Base-by-base conservation (phyloP, 2,113 vertebrate genomes). In the Trichomycterus rosablanca region DNA sequence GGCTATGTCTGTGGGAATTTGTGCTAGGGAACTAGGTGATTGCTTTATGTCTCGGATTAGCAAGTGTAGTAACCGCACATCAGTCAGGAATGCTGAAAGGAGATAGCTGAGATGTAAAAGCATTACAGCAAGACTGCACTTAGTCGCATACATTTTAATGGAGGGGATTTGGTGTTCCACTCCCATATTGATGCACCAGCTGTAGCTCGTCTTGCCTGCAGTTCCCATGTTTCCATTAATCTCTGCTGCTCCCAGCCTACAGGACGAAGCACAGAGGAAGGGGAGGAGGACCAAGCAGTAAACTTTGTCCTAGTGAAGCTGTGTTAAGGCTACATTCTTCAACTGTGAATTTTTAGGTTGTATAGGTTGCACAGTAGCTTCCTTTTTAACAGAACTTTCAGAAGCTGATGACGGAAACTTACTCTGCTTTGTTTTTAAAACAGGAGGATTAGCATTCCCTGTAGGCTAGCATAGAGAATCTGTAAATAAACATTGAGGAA, bases 131-230 rank as follows among this genome's bases (percentile, higher is more conserved):
- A 65, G 28, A 49, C 58, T 37, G 19, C 66, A 61, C 32, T 68
- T 35, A 62, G 53, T 15, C 32, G 18, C 4, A 23, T 19, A 11
- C 50, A 20, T 26, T 62, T 50, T 49, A 42, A 49, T 68, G 44
- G 52, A 57, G 39, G 58, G 52, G 59, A 68, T 68, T 68, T 51
- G 54, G 26, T 51, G 57, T 55, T 60, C 42, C 58, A 44, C 44
- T 46, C 6, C 10, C 22, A 52, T 26, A 49, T 45, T 56, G 43
- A 68, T 32, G 18, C 42, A 68, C 51, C 66, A 68, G 50, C 58
- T 68, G 66, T 26, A 32, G 58, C 52, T 55, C 15, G 42, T 64
- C 62, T 56, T 1, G 22, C 22, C 43, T 68, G n/a, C n/a, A n/a
- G n/a, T n/a, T n/a, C n/a, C n/a, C 58, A 45, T 34, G 35, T 57